Evolutionary conservation across 2,113 vertebrate species (phyloP).

Genomic region (Phaetusa simplex): DNA sequence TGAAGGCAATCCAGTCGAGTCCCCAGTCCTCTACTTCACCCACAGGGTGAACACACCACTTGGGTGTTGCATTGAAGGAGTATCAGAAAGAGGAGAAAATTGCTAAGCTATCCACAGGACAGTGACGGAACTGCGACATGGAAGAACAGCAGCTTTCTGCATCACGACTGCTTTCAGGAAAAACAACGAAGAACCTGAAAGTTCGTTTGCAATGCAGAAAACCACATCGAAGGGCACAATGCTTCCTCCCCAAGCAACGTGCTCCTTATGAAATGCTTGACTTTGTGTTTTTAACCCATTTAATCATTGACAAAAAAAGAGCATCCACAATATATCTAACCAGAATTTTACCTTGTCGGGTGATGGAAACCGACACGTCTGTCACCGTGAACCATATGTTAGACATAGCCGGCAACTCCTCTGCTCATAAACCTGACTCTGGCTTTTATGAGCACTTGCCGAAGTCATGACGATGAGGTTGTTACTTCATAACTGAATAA

Average conservation of each 20-base stretch:
- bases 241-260: not conserved
- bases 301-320: not conserved
- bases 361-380: not conserved
- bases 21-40: not conserved
- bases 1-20: not conserved
- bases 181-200: not conserved
- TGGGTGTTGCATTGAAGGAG: not conserved
- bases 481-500: slow-evolving; percentile 56
- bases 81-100: not conserved
- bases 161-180: not conserved
- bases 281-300: not conserved
- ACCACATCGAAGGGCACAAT: not conserved
- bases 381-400: not conserved
- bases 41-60: not conserved
- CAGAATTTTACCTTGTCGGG: not conserved
- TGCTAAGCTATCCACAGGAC: not conserved
- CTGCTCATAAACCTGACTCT: slow-evolving; percentile 11
- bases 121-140: not conserved
- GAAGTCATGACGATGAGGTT: slow-evolving; percentile 41
- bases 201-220: not conserved
- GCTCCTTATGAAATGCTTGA: not conserved
- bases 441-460: slow-evolving; percentile 27
- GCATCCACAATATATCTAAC: not conserved
- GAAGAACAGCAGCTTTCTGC: not conserved
- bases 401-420: not conserved